Percentiles rank a stretch among this genome's conserved stretches.
phyloP scores from a whole-genome alignment of 2,888 invertebrate genomes.

The Mantis religiosa region DNA sequence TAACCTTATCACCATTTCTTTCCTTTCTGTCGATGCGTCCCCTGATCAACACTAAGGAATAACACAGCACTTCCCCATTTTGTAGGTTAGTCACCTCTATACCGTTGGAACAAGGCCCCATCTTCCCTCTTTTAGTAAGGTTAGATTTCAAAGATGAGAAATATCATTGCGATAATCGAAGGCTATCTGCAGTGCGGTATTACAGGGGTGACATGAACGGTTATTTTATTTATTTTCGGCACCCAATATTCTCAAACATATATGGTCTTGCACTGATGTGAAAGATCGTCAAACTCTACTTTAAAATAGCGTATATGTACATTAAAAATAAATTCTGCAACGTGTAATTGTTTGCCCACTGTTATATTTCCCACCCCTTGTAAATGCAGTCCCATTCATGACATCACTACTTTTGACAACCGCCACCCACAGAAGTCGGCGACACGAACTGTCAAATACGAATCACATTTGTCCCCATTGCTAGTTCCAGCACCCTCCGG shows the following conservation, averaged over 20 bases:
- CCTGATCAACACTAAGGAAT: conserved; percentile 58
- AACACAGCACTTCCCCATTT: conserved; percentile 56
- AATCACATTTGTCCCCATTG: neutral
- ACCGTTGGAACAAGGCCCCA: neutral
- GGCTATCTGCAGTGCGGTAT: neutral
- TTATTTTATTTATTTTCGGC: neutral
- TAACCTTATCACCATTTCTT: conserved; percentile 27
- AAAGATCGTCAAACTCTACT: no score
- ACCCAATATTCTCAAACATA: neutral
- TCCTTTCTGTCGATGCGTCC: conserved; percentile 50
- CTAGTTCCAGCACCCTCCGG: neutral
- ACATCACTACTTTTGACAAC: neutral
- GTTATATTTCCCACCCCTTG: neutral
- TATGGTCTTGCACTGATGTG: no score
- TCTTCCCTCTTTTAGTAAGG: neutral
- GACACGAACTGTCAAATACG: neutral
- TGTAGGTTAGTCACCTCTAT: conserved; percentile 51
- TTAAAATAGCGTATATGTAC: neutral
- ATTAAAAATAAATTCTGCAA: neutral
- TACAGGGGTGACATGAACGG: neutral
- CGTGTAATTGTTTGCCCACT: neutral
- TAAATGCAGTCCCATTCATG: neutral
- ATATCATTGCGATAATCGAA: neutral
- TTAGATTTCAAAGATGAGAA: neutral
- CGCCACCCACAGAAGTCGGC: neutral